Evolutionary conservation across 2,113 vertebrate genomes (phyloP).

Genomic region (Coptodon bakossiorum): DNA sequence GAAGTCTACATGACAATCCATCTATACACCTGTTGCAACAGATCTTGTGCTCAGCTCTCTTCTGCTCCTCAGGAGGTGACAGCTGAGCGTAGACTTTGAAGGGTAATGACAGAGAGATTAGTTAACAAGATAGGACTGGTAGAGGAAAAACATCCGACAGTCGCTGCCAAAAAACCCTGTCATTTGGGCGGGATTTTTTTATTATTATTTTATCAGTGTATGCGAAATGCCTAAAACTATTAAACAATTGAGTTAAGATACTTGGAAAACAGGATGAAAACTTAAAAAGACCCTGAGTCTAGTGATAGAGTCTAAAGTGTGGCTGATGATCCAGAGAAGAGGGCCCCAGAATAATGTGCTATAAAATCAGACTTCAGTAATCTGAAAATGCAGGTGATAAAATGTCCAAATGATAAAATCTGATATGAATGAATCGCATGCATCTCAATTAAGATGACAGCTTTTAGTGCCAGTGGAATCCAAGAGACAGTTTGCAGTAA

Average conservation of each 20-base stretch:
- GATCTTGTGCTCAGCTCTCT: not conserved
- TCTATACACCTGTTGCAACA: slow-evolving; percentile 9
- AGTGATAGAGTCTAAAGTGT: not conserved
- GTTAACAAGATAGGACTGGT: not conserved
- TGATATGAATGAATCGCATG: not conserved
- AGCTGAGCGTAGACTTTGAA: not conserved
- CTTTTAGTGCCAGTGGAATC: not conserved
- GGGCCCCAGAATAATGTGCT: not conserved
- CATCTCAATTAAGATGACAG: not conserved
- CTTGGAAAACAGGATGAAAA: not conserved
- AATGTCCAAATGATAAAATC: not conserved
- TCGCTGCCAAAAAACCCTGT: not conserved
- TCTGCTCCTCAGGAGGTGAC: not conserved
- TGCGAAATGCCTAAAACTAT: not conserved
- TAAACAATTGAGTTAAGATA: not conserved
- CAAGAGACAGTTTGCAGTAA: not conserved
- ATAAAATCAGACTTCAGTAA: not conserved
- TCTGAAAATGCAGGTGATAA: not conserved
- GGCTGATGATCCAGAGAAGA: not conserved
- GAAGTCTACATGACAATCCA: not conserved
- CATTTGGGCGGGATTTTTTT: not conserved
- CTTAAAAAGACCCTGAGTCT: not conserved
- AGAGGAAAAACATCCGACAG: not conserved
- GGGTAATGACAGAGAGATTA: not conserved
- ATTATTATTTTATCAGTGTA: not conserved